Evolutionary conservation across 2,888 invertebrate species (phyloP), one percentile per base, ranked within the genome.

Genomic region (Drymonia ruficornis): DNA sequence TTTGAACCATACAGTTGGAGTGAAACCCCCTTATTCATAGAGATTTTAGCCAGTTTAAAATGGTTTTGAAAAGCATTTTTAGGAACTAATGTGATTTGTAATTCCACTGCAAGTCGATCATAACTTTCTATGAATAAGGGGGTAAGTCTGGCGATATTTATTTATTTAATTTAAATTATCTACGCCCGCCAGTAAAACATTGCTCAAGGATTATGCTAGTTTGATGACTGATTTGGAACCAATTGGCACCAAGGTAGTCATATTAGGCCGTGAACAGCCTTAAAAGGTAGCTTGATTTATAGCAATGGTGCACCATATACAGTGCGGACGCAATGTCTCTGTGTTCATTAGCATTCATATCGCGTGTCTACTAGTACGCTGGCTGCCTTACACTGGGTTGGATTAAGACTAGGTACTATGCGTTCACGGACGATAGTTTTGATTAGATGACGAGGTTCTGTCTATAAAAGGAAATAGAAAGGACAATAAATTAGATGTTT

Each of bases 201-300:
- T 11, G 13, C 13, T 65, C 45, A 48, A 36, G 48, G 56, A 59
- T 67, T 67, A 53, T 42, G 40, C 50, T 46, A 55, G 63, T 66
- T 65, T 61, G 61, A 67, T 58, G 63, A 65, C 61, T 29, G 16
- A 29, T 45, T 45, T 52, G 29, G n/a, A 36, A 28, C 54, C 47
- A 60, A 52, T 45, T 36, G 43, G 50, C 59, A 60, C 46, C 34
- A 36, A 38, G 31, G 67, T 61, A 68, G 71, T 67, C 72, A 70
- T 74, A 74, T 76, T 76, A 67, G 77, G 78, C 78, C 78, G 72
- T 66, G 72, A 60, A 70, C 73, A 66, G 62, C 80, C 79, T 74
- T 80, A 81, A 86, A 87, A 84, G 85, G 84, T 80, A 72, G 72
- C 77, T 77, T 83, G 84, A 86, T 84, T 84, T 85, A 86, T 83